Conservation (phyloP, 2,888 invertebrate species). For the Aphelenchoides bicaudatus region DNA sequence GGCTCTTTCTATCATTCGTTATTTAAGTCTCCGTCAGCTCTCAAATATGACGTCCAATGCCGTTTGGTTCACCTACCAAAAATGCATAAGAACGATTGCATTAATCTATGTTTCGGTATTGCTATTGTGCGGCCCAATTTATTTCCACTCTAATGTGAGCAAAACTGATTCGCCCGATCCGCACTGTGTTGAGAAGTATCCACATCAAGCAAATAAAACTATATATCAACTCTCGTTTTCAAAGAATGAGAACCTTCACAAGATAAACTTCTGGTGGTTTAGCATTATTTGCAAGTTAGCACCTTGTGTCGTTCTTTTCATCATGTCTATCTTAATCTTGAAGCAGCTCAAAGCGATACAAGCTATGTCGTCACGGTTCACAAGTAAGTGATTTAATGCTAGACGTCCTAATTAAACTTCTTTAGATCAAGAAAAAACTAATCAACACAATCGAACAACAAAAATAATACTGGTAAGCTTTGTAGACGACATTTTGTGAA, state of each 20-base stretch:
- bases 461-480: slow-evolving; percentile 47
- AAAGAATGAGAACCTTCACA: slow-evolving; percentile 32
- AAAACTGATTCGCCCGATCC: slow-evolving; percentile 30
- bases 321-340: slow-evolving; percentile 52
- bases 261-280: slow-evolving; percentile 48
- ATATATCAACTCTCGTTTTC: slow-evolving; percentile 45
- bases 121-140: slow-evolving; percentile 47
- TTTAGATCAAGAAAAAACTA: slow-evolving; percentile 45
- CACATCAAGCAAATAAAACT: slow-evolving; percentile 31
- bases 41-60: slow-evolving; percentile 21
- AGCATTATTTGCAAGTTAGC: slow-evolving; percentile 34
- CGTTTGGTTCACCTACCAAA: no score
- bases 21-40: slow-evolving; percentile 43
- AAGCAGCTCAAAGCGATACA: slow-evolving; percentile 44
- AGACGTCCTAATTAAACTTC: no score
- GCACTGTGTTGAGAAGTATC: slow-evolving; percentile 33
- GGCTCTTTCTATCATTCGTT: slow-evolving; percentile 53
- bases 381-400: no score
- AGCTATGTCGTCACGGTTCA: slow-evolving; percentile 44
- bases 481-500: no score
- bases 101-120: slow-evolving; percentile 45
- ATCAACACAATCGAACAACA: slow-evolving; percentile 53
- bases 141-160: slow-evolving; percentile 47
- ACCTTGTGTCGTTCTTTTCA: slow-evolving; percentile 40
- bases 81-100: slow-evolving; percentile 37